phyloP scores from a whole-genome alignment of 2,113 vertebrate species.

The Zapornia atra region DNA sequence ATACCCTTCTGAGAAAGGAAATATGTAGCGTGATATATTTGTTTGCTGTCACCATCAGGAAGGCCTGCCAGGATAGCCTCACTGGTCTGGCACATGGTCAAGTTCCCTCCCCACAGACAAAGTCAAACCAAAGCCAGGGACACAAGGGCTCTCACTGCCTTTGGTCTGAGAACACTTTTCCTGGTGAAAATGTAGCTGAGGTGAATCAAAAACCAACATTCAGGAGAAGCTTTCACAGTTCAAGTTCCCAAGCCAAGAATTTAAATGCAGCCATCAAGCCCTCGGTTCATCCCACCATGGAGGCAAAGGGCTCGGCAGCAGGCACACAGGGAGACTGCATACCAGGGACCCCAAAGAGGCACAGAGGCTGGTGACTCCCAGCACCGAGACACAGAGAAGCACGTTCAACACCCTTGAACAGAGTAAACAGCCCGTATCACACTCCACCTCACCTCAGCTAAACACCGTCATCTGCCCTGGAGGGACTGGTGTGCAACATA shows the following conservation, averaged over 20 bases:
- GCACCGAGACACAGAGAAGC: rapidly evolving
- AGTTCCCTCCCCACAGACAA: conserved; percentile 26
- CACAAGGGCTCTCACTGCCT: not conserved
- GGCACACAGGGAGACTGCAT: rapidly evolving
- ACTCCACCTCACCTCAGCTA: not conserved
- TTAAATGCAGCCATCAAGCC: not conserved
- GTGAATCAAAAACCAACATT: not conserved
- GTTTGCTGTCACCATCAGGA: conserved; percentile 47
- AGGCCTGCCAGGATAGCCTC: conserved; percentile 55
- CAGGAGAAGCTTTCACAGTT: not conserved
- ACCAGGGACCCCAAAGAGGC: not conserved
- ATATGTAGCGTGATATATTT: conserved; percentile 58
- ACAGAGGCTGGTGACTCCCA: not conserved
- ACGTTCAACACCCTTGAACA: not conserved
- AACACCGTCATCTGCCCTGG: not conserved
- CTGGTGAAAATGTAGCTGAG: not conserved
- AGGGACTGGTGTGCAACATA: not conserved
- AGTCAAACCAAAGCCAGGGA: conserved; percentile 38
- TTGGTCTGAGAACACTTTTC: not conserved
- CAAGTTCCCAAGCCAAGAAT: not conserved
- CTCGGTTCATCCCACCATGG: rapidly evolving
- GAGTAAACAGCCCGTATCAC: not conserved
- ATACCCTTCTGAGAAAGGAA: conserved; percentile 58
- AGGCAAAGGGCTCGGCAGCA: rapidly evolving
- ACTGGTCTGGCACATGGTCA: conserved; percentile 48